Percentiles rank a stretch among this genome's conserved stretches.
Conservation (phyloP, 2,113 vertebrate species). For the Orthochromis malagaraziensis region DNA sequence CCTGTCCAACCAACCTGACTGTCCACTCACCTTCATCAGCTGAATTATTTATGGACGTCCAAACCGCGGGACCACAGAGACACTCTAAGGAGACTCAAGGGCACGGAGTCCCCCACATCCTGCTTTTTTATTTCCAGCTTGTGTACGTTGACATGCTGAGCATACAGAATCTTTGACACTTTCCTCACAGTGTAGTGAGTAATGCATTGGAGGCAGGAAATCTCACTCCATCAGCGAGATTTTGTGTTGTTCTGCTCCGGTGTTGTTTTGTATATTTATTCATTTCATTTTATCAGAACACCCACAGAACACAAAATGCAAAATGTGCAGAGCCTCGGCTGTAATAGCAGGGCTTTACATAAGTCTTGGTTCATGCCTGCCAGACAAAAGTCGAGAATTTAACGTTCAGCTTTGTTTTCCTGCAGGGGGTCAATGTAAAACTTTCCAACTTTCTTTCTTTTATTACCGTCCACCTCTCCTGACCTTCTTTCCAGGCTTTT, state of each 20-base stretch:
- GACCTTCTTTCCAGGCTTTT: not conserved
- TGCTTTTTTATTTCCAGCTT: not conserved
- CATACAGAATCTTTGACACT: not conserved
- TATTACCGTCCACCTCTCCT: not conserved
- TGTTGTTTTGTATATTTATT: not conserved
- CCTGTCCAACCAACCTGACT: not conserved
- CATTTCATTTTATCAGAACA: not conserved
- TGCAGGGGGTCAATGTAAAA: not conserved
- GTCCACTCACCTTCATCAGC: constrained; percentile 4
- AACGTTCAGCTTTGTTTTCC: not conserved
- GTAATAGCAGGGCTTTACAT: not conserved
- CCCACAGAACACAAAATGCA: not conserved
- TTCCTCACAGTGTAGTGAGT: not conserved
- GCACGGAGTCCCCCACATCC: not conserved
- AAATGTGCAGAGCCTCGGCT: not conserved
- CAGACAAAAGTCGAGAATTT: not conserved
- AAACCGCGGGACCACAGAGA: not conserved
- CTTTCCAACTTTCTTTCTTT: not conserved
- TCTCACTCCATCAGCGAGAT: not conserved
- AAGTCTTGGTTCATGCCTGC: not conserved
- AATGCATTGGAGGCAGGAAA: not conserved
- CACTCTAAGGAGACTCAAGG: constrained; percentile 8
- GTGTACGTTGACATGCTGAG: not conserved
- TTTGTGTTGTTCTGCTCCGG: not conserved
- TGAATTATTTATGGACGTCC: constrained; percentile 43